A percentile compares a stretch with the other conserved stretches of the same genome.
Evolutionary conservation across 2,113 vertebrate species (phyloP).

Genomic region (Apistogramma diplotaenia): DNA sequence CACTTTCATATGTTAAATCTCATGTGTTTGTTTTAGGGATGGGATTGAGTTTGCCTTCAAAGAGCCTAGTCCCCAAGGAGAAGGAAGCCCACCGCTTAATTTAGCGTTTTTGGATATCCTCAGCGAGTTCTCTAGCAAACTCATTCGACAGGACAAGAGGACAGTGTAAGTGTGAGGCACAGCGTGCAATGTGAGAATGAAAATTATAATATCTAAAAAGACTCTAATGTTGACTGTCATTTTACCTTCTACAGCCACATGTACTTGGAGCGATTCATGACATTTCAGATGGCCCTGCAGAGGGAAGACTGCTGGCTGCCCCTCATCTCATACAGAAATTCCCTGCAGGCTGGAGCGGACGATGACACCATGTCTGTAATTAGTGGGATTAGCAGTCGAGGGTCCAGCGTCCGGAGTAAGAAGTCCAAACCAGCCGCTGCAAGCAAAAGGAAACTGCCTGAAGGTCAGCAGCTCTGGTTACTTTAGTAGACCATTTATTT

Average conservation of each 20-base stretch:
- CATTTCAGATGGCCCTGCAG: constrained; percentile 95
- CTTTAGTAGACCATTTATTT: background rate
- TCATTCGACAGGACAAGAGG: constrained; percentile 95
- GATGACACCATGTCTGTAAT: constrained; percentile 96
- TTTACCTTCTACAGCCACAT: constrained; percentile 79
- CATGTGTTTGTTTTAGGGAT: constrained; percentile 78
- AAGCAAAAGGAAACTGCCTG: constrained; percentile 91
- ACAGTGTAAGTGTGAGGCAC: constrained; percentile 87
- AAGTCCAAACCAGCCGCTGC: constrained; percentile 86
- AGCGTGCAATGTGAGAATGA: background rate
- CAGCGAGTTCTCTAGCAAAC: constrained; percentile 96
- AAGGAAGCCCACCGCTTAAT: constrained; percentile 89
- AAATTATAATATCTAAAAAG: background rate
- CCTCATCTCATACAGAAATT: constrained; percentile 96
- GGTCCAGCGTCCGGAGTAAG: constrained; percentile 88
- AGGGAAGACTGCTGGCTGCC: constrained; percentile 98
- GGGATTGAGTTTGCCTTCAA: constrained; percentile 99
- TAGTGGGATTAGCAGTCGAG: constrained; percentile 91
- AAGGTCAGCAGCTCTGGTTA: constrained; percentile 74
- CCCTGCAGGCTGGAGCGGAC: constrained; percentile 89
- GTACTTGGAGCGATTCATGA: constrained; percentile 99
- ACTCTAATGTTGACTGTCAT: background rate
- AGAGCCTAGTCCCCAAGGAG: constrained; percentile 93
- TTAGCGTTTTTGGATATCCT: constrained; percentile 94
- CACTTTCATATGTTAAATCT: background rate